Percentiles rank a stretch among this genome's conserved stretches.
phyloP scores from a whole-genome alignment of 2,797 vertebrate species.

The Rhinoraja longicauda region DNA sequence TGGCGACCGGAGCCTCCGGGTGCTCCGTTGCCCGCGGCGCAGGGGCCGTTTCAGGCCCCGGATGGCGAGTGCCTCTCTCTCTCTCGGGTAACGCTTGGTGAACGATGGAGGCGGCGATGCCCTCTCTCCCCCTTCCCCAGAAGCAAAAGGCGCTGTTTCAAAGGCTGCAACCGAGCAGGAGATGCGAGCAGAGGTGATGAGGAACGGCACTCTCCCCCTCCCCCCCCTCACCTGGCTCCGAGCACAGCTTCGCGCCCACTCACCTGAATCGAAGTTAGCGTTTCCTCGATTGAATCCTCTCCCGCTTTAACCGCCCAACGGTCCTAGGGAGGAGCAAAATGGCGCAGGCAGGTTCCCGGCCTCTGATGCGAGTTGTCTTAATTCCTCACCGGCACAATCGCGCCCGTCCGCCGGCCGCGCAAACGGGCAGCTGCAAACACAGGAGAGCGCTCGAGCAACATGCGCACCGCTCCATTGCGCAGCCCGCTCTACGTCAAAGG shows the following conservation, averaged over 20 bases:
- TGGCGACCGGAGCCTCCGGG: neutral
- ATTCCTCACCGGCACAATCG: neutral
- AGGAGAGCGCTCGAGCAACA: neutral
- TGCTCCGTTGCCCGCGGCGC: neutral
- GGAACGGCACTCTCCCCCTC: neutral
- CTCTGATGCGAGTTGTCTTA: neutral
- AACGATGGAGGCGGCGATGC: neutral
- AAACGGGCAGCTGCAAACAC: neutral
- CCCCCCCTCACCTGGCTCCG: neutral
- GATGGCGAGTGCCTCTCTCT: slow-evolving; percentile 5
- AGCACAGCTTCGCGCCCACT: neutral
- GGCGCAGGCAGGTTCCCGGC: neutral
- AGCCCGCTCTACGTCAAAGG: neutral
- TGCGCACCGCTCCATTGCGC: neutral
- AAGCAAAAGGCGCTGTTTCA: neutral
- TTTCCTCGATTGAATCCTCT: neutral
- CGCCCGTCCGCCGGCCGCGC: neutral
- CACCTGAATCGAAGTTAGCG: neutral
- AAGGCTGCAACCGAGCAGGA: neutral
- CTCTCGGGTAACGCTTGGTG: neutral
- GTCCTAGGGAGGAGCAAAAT: neutral
- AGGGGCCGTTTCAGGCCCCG: neutral
- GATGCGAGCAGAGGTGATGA: neutral
- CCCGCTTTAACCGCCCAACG: too few relatives aligned
- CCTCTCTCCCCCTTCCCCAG: too few relatives aligned